phyloP scores from a whole-genome alignment of 2,888 invertebrate genomes.

The Pyralis farinalis region DNA sequence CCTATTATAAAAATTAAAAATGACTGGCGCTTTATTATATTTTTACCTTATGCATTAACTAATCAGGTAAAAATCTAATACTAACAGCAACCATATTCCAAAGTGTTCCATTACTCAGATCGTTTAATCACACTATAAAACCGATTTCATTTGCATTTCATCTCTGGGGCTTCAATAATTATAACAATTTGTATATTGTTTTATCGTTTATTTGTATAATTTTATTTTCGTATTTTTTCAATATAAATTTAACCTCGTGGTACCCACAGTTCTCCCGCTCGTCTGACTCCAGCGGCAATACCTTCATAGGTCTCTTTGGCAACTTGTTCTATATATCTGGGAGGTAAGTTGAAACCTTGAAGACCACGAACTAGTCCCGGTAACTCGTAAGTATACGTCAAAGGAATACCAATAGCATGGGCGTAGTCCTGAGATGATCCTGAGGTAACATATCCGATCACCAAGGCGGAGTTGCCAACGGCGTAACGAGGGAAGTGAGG shows the following conservation, averaged over 20 bases:
- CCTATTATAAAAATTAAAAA: no score
- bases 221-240: no score
- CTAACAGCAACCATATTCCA: no score
- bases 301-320: conserved; percentile 79
- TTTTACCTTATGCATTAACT: no score
- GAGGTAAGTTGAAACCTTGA: conserved; percentile 58
- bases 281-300: conserved; percentile 55
- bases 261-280: conserved; percentile 23
- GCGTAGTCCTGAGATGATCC: conserved; percentile 86
- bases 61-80: no score
- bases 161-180: no score
- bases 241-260: background rate
- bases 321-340: conserved; percentile 67
- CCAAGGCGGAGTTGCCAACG: conserved; percentile 73
- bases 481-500: conserved; percentile 60
- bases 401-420: conserved; percentile 73
- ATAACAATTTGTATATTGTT: no score
- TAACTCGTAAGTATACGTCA: conserved; percentile 47
- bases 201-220: no score
- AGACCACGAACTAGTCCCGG: conserved; percentile 11
- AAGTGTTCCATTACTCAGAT: no score
- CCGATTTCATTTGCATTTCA: no score
- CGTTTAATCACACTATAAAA: no score
- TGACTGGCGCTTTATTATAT: no score
- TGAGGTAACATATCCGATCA: conserved; percentile 76